A percentile compares a stretch with the other conserved stretches of the same genome.
Evolutionary conservation across 2,113 vertebrate genomes (phyloP).

Genomic region (Syngnathus scovelli): DNA sequence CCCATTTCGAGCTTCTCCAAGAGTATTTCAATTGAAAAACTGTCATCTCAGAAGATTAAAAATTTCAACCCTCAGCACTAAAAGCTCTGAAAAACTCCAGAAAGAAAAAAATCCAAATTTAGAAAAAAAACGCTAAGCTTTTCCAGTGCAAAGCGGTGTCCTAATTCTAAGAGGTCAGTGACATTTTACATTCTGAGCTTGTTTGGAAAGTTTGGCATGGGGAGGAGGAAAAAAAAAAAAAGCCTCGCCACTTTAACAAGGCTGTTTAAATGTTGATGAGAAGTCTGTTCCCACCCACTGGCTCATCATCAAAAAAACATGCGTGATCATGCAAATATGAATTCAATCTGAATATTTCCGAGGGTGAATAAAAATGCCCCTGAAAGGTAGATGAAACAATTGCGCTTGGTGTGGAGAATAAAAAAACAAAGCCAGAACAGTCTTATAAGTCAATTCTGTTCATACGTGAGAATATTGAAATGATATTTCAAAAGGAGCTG

Average conservation of each 20-base stretch:
- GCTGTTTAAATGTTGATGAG: slow-evolving; percentile 10
- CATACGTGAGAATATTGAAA: not conserved
- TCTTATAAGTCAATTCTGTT: not conserved
- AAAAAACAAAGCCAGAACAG: not conserved
- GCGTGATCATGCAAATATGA: not conserved
- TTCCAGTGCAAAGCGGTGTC: not conserved
- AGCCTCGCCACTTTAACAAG: not conserved
- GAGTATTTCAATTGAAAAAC: not conserved
- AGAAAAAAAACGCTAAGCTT: not conserved
- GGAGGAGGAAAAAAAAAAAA: no score
- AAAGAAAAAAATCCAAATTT: not conserved
- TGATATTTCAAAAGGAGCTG: slow-evolving; percentile 41
- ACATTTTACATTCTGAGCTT: slow-evolving; percentile 3
- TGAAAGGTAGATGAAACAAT: not conserved
- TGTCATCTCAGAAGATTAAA: not conserved
- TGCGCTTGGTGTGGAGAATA: not conserved
- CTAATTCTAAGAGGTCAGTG: not conserved
- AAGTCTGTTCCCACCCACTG: slow-evolving; percentile 1
- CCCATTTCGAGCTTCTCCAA: not conserved
- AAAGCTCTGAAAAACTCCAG: no score
- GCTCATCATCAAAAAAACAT: slow-evolving; percentile 8
- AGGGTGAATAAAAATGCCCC: not conserved
- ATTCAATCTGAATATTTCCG: not conserved
- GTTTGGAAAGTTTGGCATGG: not conserved
- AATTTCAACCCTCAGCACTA: no score